These are phyloP conservation scores for Porites australiensis DNA, from an alignment of 64 coral and sea anemone genomes.

Conservation along the genomic window DNA sequence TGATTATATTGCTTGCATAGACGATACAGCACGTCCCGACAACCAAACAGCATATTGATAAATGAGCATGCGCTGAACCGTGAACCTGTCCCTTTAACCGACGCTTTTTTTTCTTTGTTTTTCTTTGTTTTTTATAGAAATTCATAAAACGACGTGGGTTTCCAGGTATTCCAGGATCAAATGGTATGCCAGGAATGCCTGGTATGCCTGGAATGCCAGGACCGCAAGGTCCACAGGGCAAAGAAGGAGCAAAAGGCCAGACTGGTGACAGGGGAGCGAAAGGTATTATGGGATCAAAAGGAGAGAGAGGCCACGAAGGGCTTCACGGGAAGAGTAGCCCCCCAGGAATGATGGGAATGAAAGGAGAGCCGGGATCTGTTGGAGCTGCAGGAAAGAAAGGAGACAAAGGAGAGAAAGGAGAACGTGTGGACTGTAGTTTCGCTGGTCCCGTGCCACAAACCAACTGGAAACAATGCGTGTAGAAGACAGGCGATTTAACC, in stretches of 20 bases:
- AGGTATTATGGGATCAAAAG: not conserved
- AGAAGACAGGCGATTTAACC: not conserved
- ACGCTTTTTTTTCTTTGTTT: too few species aligned
- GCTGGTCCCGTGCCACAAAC: not conserved
- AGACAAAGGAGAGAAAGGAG: not conserved
- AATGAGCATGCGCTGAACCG: too few species aligned
- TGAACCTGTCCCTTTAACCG: too few species aligned
- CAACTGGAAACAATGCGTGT: slow-evolving; percentile 5
- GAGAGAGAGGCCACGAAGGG: not conserved
- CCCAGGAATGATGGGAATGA: not conserved
- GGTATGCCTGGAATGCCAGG: not conserved
- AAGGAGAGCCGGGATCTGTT: not conserved
- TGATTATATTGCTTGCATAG: too few species aligned
- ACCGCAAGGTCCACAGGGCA: not conserved
- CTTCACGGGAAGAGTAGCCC: not conserved
- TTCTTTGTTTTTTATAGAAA: too few species aligned
- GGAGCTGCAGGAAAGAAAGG: slow-evolving; percentile 16
- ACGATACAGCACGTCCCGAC: too few species aligned
- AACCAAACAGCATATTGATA: too few species aligned
- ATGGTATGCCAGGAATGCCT: not conserved
- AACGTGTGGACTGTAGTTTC: not conserved
- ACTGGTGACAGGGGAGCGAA: not conserved
- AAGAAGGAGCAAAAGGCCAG: not conserved
- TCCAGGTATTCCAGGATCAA: not conserved
- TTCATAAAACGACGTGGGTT: not conserved